Base-by-base conservation (phyloP, 2,797 vertebrate genomes). In the Tauraco hartlaubi region DNA sequence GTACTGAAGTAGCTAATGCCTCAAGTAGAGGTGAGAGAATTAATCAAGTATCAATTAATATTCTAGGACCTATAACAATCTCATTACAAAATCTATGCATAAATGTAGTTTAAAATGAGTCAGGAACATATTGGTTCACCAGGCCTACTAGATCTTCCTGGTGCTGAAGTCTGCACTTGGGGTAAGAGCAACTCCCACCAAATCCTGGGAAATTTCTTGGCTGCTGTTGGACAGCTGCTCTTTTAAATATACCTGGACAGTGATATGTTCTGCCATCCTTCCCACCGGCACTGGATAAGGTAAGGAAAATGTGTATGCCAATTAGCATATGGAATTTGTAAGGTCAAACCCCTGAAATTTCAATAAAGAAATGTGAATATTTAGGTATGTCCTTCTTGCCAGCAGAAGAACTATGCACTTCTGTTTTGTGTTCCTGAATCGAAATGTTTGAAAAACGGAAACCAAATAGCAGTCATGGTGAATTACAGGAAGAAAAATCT, bases 381-480 rank as follows among this genome's bases (percentile, higher is more conserved):
- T 33, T 51, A 39, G 22, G 5, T 55, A 29, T 51, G 26, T 56
- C 39, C 22, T 62, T 83, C 26, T 21, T 74, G 31, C 11, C 44
- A 79, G 35, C 20, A 52, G 29, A 37, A 62, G 25, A 83, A 6
- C 8, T 20, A 15, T 19, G 26, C 6, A 79, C 26, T 91, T 91
- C n/a, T 82, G 11, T n/a, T 51, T 58, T 6, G 0, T 22, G 19
- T 55, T 85, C 29, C 39, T 43, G 31, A 72, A 62, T 28, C 39
- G 11, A 66, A 51, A 14, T 46, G 4, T 2, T 39, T 72, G 41
- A 51, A 86, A 91, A 81, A 31, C 10, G 15, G n/a, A 77, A 58
- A 56, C 0, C 6, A 25, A n/a, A 11, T 22, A 31, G 8, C 1
- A 4, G 6, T 51, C 7, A 61, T 11, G 5, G 43, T 55, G 17